Conservation (phyloP, 2,888 invertebrate genomes). For the Chironomus tentans region DNA sequence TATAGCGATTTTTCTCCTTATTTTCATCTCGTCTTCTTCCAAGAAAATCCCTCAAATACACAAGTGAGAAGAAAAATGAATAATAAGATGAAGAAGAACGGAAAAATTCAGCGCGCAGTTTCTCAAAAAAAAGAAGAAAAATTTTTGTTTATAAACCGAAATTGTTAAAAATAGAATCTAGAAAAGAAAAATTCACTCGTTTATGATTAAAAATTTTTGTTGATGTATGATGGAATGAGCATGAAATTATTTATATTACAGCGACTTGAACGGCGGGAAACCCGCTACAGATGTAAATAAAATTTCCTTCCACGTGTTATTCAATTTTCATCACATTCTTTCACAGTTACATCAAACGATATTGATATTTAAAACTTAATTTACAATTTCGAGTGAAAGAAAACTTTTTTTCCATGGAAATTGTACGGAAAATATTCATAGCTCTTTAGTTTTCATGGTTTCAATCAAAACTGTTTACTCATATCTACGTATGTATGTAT, state of each 20-base stretch:
- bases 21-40: too few species aligned
- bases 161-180: background rate
- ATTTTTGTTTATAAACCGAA: background rate
- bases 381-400: background rate
- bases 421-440: too few species aligned
- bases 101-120: background rate
- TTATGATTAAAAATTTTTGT: background rate
- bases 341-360: background rate
- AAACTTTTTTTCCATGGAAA: background rate
- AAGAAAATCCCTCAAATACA: background rate
- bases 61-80: background rate
- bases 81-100: background rate
- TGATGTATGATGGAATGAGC: background rate
- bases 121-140: background rate
- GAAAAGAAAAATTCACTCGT: background rate
- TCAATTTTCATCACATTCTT: conserved; percentile 4
- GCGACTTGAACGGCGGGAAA: background rate
- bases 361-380: background rate
- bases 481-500: too few species aligned
- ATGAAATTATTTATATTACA: background rate
- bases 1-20: too few species aligned
- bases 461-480: too few species aligned
- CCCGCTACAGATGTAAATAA: conserved; percentile 1
- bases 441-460: too few species aligned
- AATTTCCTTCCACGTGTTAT: background rate